phyloP scores from a whole-genome alignment of 1,140 invertebrate genomes.

The Ericerus pela region DNA sequence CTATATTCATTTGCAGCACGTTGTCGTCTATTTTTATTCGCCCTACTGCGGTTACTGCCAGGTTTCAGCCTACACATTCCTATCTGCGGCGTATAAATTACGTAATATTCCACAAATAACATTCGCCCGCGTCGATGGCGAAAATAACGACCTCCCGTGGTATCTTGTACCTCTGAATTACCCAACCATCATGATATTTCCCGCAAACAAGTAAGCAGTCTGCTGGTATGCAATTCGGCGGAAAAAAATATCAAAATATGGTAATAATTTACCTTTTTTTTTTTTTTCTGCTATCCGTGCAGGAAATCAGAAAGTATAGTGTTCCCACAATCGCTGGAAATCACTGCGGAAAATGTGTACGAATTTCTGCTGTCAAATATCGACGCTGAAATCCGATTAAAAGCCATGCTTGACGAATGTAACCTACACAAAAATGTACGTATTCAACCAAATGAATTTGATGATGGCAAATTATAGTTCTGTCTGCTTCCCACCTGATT shows the following conservation, averaged over 20 bases:
- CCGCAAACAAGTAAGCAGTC: slow-evolving; percentile 39
- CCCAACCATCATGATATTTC: slow-evolving; percentile 60
- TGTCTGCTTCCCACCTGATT: no score
- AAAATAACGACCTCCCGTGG: slow-evolving; percentile 66
- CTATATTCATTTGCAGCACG: slow-evolving; percentile 38
- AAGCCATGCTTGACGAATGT: background rate
- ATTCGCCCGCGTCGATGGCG: slow-evolving; percentile 59
- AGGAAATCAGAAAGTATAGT: slow-evolving; percentile 58
- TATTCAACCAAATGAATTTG: no score
- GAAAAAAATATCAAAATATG: background rate
- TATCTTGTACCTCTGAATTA: slow-evolving; percentile 56
- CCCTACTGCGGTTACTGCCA: slow-evolving; percentile 58
- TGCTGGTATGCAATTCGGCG: background rate
- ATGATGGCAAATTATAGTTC: no score
- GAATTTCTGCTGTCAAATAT: slow-evolving; percentile 48
- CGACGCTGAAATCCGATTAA: background rate
- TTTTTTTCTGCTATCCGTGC: no score
- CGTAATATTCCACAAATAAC: slow-evolving; percentile 36
- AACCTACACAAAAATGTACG: no score
- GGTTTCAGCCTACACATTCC: slow-evolving; percentile 44
- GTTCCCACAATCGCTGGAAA: slow-evolving; percentile 43
- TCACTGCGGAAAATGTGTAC: slow-evolving; percentile 50
- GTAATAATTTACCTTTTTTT: slow-evolving; percentile 18
- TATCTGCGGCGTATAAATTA: slow-evolving; percentile 48
- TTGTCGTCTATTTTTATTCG: slow-evolving; percentile 51